Percentiles rank a stretch among this genome's conserved stretches.
These are phyloP conservation scores for Macrotus californicus DNA, from an alignment of 2,113 vertebrate species.

Conservation along the genomic window DNA sequence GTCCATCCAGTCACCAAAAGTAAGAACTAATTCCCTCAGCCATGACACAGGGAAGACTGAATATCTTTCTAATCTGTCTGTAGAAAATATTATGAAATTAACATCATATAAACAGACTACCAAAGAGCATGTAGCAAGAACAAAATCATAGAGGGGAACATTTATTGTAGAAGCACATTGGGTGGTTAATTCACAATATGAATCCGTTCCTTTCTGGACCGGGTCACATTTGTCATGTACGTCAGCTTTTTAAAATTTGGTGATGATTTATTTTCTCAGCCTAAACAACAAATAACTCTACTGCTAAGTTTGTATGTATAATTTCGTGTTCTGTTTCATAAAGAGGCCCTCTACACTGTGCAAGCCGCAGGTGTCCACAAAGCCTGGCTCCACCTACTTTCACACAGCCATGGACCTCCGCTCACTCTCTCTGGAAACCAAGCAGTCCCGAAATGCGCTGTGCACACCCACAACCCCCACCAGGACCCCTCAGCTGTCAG, in stretches of 20 bases:
- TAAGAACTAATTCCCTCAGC: slow-evolving; percentile 14
- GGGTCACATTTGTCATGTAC: background rate
- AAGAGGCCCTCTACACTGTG: fast-evolving
- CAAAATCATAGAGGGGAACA: background rate
- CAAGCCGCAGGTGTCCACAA: background rate
- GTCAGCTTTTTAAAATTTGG: background rate
- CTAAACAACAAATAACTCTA: slow-evolving; percentile 2
- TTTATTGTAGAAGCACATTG: background rate
- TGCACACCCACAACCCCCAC: background rate
- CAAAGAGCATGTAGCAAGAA: background rate
- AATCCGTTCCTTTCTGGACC: background rate
- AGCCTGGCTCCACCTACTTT: background rate
- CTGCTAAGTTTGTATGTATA: background rate
- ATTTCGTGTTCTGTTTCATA: background rate
- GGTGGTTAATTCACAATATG: background rate
- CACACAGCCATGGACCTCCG: fast-evolving
- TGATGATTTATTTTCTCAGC: background rate
- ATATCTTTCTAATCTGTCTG: slow-evolving; percentile 36
- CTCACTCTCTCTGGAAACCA: background rate
- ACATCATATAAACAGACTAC: background rate
- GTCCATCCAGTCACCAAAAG: background rate
- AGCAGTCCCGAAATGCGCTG: fast-evolving
- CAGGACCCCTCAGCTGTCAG: background rate
- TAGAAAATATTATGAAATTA: slow-evolving; percentile 39
- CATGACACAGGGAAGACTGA: slow-evolving; percentile 11